These are phyloP conservation scores for Sacculina carcini DNA, from an alignment of 2,888 invertebrate species.

Conservation along the genomic window DNA sequence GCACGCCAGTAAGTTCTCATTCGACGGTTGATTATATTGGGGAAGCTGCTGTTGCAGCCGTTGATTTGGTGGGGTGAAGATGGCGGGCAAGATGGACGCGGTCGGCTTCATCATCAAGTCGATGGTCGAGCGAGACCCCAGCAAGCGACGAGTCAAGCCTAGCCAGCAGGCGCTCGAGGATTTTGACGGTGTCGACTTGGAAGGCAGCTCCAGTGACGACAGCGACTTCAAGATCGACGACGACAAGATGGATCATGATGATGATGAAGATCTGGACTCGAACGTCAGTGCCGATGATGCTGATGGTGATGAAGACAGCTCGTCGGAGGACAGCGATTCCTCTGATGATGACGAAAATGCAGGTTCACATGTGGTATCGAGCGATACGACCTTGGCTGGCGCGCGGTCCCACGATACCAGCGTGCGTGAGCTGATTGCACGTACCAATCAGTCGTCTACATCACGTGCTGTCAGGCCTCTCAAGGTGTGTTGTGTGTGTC, in stretches of 20 bases:
- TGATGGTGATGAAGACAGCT: conserved; percentile 58
- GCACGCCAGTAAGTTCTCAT: no score
- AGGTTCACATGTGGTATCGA: not conserved
- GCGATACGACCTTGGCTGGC: not conserved
- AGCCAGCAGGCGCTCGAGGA: conserved; percentile 14
- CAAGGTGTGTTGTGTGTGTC: conserved; percentile 33
- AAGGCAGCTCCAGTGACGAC: conserved; percentile 70
- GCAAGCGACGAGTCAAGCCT: conserved; percentile 14
- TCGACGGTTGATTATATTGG: no score
- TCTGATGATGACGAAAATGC: no score
- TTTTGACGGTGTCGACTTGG: conserved; percentile 12
- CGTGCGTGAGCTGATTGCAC: not conserved
- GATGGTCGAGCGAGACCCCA: conserved; percentile 13
- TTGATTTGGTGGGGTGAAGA: not conserved
- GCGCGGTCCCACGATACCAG: not conserved
- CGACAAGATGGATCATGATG: conserved; percentile 25
- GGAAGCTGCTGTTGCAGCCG: no score
- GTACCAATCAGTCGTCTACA: not conserved
- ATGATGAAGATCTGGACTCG: conserved; percentile 25
- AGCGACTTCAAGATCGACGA: conserved; percentile 79
- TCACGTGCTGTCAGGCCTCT: conserved; percentile 6
- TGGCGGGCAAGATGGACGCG: not conserved
- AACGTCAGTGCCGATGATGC: conserved; percentile 61
- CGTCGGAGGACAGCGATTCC: conserved; percentile 18
- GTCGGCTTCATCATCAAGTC: not conserved